Evolutionary conservation across 2,888 invertebrate species (phyloP), one percentile per base, ranked within the genome.

Genomic region (Metopia argyrocephala): DNA sequence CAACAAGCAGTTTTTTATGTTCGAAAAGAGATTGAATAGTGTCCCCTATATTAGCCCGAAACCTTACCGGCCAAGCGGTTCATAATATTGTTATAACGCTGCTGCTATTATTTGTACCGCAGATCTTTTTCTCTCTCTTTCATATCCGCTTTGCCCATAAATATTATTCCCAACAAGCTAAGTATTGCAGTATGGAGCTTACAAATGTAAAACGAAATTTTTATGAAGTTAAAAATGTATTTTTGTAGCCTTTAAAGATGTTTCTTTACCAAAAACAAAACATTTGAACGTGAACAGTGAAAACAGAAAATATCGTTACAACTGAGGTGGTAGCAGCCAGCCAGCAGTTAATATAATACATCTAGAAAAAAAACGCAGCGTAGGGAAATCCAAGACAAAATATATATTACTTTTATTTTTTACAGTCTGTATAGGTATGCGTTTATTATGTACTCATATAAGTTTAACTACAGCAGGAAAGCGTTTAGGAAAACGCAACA

Each of bases 201-300:
- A 61, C 50, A 38, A 70, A 50, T 27, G 70, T 59, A 38, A 61
- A 70, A 61, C 52, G 61, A 70, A 70, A 61, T 70, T 70, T 70
- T 70, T 61, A 70, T 70, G 70, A 70, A 70, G 59, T 70, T 61
- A 70, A 59, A 70, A n/a, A 59, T 70, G 59, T 59, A 59, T 31
- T 70, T 70, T 70, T 61, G 61, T 50, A 70, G 61, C 70, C 59
- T 61, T 69, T 69, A 59, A 59, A 70, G 61, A 70, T 50, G 38
- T 9, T 38, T 70, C 50, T 38, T 38, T 38, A 38, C 38, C 15
- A 52, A 70, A 31, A 31, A 50, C 31, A 50, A 45, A 50, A 61
- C 38, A 59, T n/a, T 52, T 31, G n/a, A 52, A 28, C 61, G 50
- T 18, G 50, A 57, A 48, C 38, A 38, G 38, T 38, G 38, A 9